Evolutionary conservation across 2,888 invertebrate genomes (phyloP).

Genomic region (Ichneumoninae sp.): DNA sequence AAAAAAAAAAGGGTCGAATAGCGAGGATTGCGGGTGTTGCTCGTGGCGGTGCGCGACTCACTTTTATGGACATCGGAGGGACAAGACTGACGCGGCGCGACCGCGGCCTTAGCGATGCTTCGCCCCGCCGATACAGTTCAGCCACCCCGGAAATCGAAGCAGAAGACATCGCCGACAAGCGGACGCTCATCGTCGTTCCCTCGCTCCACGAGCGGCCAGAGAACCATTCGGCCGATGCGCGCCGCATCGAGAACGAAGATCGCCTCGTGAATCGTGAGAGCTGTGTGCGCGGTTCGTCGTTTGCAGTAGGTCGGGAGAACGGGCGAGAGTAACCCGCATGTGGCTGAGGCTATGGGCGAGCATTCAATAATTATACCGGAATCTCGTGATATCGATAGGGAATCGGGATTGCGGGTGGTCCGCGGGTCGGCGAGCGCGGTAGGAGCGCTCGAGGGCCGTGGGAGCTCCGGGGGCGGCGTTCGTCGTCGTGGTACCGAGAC

Average conservation of each 20-base stretch:
- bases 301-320: neutral
- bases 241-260: neutral
- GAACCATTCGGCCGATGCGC: neutral
- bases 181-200: neutral
- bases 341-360: slow-evolving; percentile 82
- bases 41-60: neutral
- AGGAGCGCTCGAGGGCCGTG: slow-evolving; percentile 23
- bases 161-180: neutral
- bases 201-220: too few species aligned
- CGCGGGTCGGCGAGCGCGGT: slow-evolving; percentile 48
- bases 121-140: slow-evolving; percentile 13
- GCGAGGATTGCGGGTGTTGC: neutral
- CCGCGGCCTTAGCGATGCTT: slow-evolving; percentile 64
- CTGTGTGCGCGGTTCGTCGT: neutral
- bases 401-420: slow-evolving; percentile 53
- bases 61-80: slow-evolving; percentile 32
- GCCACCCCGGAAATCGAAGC: slow-evolving; percentile 50
- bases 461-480: slow-evolving; percentile 51
- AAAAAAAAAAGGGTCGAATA: neutral
- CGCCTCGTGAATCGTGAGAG: neutral
- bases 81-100: slow-evolving; percentile 47
- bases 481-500: slow-evolving; percentile 40
- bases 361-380: slow-evolving; percentile 77
- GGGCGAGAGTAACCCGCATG: slow-evolving; percentile 68
- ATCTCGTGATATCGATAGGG: slow-evolving; percentile 72